phyloP scores from a whole-genome alignment of 2,113 vertebrate genomes.

The Prolemur simus region DNA sequence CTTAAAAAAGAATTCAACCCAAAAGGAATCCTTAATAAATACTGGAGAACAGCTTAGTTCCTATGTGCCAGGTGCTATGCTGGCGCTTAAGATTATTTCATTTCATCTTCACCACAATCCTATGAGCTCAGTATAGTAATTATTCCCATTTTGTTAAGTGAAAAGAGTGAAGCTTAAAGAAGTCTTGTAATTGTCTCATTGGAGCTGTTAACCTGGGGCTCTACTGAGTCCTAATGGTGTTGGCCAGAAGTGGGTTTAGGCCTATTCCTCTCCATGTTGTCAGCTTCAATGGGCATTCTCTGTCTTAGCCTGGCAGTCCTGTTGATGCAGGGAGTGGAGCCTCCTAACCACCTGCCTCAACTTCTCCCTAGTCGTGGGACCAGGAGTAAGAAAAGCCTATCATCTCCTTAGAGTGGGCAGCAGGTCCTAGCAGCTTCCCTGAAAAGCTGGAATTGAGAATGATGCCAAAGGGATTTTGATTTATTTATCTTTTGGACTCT shows the following conservation, averaged over 20 bases:
- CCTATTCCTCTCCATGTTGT: neutral
- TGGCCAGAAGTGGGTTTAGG: neutral
- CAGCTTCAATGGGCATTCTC: neutral
- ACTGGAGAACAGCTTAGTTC: neutral
- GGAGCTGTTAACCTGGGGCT: neutral
- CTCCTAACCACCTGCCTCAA: too few species aligned
- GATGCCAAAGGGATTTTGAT: neutral
- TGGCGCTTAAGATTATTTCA: neutral
- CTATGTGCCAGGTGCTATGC: fast-evolving
- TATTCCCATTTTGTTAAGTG: neutral
- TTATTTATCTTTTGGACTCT: conserved; percentile 40
- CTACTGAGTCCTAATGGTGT: fast-evolving
- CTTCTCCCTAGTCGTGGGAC: neutral
- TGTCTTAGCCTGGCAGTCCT: neutral
- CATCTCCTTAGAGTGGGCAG: neutral
- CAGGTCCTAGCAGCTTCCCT: neutral
- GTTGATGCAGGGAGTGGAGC: neutral
- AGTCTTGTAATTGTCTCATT: neutral
- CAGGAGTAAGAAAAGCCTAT: neutral
- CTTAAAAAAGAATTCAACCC: neutral
- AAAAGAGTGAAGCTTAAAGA: neutral
- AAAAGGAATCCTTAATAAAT: neutral
- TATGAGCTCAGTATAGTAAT: neutral
- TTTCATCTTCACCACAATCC: neutral
- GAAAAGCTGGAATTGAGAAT: neutral